Evolutionary conservation across 2,797 vertebrate species (phyloP).

Genomic region (Sebastes matsubarae): DNA sequence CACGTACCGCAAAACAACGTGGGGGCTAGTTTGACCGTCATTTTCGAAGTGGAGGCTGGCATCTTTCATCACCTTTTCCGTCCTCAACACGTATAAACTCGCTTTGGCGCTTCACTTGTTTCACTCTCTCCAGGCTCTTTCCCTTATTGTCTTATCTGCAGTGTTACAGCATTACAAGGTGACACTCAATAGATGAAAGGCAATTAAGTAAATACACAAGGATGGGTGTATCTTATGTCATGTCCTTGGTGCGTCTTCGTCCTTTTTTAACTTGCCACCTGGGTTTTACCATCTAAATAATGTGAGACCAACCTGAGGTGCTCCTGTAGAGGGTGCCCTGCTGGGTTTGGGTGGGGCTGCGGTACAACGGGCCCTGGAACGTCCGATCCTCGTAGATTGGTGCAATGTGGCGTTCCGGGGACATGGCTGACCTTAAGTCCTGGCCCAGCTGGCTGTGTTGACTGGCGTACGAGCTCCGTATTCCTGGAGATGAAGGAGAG

Average conservation of each 20-base stretch:
- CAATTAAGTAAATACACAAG: background rate
- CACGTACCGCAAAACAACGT: too few relatives aligned
- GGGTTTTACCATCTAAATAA: background rate
- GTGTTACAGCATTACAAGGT: background rate
- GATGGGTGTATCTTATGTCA: background rate
- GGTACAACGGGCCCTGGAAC: slow-evolving; percentile 92
- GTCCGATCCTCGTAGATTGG: slow-evolving; percentile 96
- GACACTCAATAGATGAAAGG: background rate
- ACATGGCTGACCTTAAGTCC: slow-evolving; percentile 89
- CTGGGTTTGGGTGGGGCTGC: slow-evolving; percentile 89
- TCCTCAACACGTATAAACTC: too few relatives aligned
- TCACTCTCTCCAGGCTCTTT: too few relatives aligned
- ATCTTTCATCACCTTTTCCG: too few relatives aligned
- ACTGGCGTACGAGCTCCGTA: slow-evolving; percentile 92
- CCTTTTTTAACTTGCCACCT: background rate
- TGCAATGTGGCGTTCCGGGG: slow-evolving; percentile 93
- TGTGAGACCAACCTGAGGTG: slow-evolving; percentile 84
- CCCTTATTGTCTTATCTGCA: background rate
- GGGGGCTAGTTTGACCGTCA: too few relatives aligned
- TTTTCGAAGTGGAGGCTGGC: too few relatives aligned
- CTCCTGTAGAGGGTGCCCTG: slow-evolving; percentile 89
- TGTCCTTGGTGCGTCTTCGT: background rate
- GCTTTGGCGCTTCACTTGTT: too few relatives aligned
- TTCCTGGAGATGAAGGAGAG: slow-evolving; percentile 76
- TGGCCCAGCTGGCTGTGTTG: slow-evolving; percentile 94